phyloP scores from a whole-genome alignment of 2,888 invertebrate genomes.

The Oithona nana region DNA sequence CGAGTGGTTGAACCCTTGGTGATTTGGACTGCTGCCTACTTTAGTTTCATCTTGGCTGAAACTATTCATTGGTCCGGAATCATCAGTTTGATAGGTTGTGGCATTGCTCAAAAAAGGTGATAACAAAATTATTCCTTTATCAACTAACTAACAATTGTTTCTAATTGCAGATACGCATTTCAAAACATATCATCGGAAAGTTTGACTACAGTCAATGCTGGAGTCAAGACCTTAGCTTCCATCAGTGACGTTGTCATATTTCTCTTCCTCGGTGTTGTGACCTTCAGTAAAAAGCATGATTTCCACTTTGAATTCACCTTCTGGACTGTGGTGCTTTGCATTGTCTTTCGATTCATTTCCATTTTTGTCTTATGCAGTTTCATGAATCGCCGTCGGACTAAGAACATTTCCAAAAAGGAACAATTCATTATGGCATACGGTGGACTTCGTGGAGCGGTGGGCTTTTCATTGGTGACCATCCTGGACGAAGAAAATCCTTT shows the following conservation, averaged over 20 bases:
- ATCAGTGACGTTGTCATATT: slow-evolving; percentile 36
- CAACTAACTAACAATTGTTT: too few relatives aligned
- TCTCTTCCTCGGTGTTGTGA: slow-evolving; percentile 32
- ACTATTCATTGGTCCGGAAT: slow-evolving; percentile 32
- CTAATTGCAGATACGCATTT: too few relatives aligned
- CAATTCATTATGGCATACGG: slow-evolving; percentile 37
- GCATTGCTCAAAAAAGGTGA: slow-evolving; percentile 10
- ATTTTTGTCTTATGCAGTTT: slow-evolving; percentile 25
- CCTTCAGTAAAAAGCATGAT: slow-evolving; percentile 31
- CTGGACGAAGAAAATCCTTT: slow-evolving; percentile 24
- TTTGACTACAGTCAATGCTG: slow-evolving; percentile 34
- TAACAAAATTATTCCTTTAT: too few relatives aligned
- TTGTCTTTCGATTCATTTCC: slow-evolving; percentile 18
- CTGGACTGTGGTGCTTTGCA: slow-evolving; percentile 31
- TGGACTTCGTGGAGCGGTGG: slow-evolving; percentile 36
- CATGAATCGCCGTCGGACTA: slow-evolving; percentile 28
- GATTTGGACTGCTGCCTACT: slow-evolving; percentile 34
- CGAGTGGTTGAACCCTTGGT: slow-evolving; percentile 36
- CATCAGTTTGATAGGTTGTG: slow-evolving; percentile 9
- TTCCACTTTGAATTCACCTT: slow-evolving; percentile 35
- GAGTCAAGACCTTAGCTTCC: slow-evolving; percentile 35
- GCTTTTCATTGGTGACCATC: slow-evolving; percentile 33
- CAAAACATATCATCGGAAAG: slow-evolving; percentile 28
- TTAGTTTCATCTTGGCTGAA: slow-evolving; percentile 35
- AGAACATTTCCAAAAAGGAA: slow-evolving; percentile 28